Evolutionary conservation across 2,888 invertebrate genomes (phyloP).

Genomic region (Leucophora obtusa): DNA sequence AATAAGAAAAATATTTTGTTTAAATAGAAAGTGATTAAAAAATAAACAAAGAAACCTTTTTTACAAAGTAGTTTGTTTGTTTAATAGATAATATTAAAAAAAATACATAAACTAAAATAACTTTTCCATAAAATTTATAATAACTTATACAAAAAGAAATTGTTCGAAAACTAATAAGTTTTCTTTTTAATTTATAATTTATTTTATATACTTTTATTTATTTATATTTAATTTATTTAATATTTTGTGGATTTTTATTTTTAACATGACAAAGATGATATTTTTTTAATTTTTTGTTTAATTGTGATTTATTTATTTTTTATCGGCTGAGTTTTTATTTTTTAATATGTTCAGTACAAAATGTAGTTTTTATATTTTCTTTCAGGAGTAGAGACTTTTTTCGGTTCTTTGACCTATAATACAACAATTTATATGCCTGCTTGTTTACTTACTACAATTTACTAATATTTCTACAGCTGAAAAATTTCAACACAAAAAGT

Average conservation of each 20-base stretch:
- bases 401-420: constrained; percentile 54
- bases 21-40: constrained; percentile 20
- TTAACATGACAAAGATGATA: constrained; percentile 59
- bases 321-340: constrained; percentile 43
- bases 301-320: constrained; percentile 28
- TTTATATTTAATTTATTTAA: constrained; percentile 50
- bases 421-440: constrained; percentile 50
- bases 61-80: constrained; percentile 34
- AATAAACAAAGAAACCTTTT: constrained; percentile 58
- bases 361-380: constrained; percentile 19
- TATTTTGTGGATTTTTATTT: neutral
- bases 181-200: constrained; percentile 32
- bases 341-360: constrained; percentile 64
- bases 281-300: constrained; percentile 45
- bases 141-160: constrained; percentile 50
- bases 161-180: constrained; percentile 41
- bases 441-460: no score
- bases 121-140: constrained; percentile 38
- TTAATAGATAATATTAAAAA: constrained; percentile 32
- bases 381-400: constrained; percentile 40
- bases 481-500: no score
- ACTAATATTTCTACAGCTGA: no score
- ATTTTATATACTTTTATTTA: constrained; percentile 43
- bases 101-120: constrained; percentile 48
- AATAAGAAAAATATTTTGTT: constrained; percentile 18